Percentiles rank a stretch among this genome's conserved stretches.
These are phyloP conservation scores for Erebia epiphron DNA, from an alignment of 2,888 invertebrate genomes.

Conservation along the genomic window DNA sequence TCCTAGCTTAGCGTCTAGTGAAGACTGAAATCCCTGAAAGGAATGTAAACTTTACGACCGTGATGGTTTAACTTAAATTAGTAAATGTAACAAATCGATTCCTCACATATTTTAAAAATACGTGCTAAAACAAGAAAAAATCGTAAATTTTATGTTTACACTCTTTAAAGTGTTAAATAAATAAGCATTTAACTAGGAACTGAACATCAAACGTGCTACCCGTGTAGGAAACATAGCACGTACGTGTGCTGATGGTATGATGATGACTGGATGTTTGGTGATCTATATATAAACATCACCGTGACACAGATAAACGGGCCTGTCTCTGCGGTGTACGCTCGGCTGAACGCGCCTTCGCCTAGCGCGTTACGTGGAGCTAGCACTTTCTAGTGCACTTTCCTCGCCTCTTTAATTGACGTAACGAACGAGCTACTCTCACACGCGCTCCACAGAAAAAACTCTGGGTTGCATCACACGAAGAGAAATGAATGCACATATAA, in stretches of 20 bases:
- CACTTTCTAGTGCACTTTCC: conserved; percentile 80
- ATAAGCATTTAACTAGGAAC: conserved; percentile 16
- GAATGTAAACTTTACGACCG: neutral
- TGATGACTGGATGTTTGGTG: conserved; percentile 41
- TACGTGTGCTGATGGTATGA: conserved; percentile 50
- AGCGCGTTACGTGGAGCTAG: conserved; percentile 66
- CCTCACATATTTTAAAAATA: neutral
- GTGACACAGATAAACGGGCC: conserved; percentile 63
- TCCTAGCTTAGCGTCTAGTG: too few species aligned
- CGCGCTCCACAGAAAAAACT: conserved; percentile 72
- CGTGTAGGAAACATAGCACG: conserved; percentile 46
- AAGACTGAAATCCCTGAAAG: neutral
- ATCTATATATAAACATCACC: conserved; percentile 70
- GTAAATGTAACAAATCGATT: neutral
- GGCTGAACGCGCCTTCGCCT: conserved; percentile 36
- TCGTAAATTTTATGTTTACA: neutral
- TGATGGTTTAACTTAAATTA: neutral
- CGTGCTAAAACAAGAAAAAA: conserved; percentile 22
- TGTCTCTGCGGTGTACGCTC: conserved; percentile 42
- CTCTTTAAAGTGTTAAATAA: conserved; percentile 1
- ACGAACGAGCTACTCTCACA: conserved; percentile 77
- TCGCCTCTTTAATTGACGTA: conserved; percentile 79
- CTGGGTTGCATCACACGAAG: conserved; percentile 76
- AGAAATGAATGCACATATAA: conserved; percentile 77
- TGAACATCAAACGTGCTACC: conserved; percentile 39